Evolutionary conservation across 2,113 vertebrate genomes (phyloP), one percentile per base, ranked within the genome.

Genomic region (Pionites leucogaster): DNA sequence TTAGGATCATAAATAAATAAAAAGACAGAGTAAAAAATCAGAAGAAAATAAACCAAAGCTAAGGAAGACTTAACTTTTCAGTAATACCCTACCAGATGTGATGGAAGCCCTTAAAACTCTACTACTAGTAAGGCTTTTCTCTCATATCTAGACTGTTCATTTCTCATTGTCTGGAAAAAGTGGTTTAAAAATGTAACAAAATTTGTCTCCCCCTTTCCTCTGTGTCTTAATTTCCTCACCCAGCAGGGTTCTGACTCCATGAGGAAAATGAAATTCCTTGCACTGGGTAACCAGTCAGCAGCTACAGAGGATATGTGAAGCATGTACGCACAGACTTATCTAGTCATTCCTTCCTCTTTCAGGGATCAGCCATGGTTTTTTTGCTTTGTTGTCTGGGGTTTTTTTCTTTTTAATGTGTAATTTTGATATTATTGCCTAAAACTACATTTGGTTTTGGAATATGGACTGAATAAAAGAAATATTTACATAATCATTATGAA

Each of bases 251-350:
- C 88, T 77, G 25, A 67, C 50, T 72, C 68, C 22, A 9, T 6
- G 72, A 91, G 44, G 64, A 85, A 91, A 84, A 91, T 74, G 11
- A 63, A 94, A 87, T 94, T 94, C 87, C 65, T 87, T 39, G 33
- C 7, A 6, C 19, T 57, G 62, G 52, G 74, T 91, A 69, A 59
- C 37, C 77, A 94, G 31, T 31, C 63, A 77, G 63, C 70, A 95
- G 52, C 55, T 27, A 50, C n/a, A 82, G 74, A 90, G 35, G 29
- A 20, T 80, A 33, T 25, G 49, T 79, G 67, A 88, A 80, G 39
- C 49, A 52, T 83, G 33, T 49, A 47, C 80, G 57, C 44, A 37
- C 57, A 90, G 50, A 25, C 37, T 42, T n/a, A 57, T 0, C 37
- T 42, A 53, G 44, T 46, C 37, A 50, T 4, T 76, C 11, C 27